A percentile compares a stretch with the other conserved stretches of the same genome.
These are phyloP conservation scores for Litoditis marina DNA, from an alignment of 2,888 invertebrate species.

Conservation along the genomic window DNA sequence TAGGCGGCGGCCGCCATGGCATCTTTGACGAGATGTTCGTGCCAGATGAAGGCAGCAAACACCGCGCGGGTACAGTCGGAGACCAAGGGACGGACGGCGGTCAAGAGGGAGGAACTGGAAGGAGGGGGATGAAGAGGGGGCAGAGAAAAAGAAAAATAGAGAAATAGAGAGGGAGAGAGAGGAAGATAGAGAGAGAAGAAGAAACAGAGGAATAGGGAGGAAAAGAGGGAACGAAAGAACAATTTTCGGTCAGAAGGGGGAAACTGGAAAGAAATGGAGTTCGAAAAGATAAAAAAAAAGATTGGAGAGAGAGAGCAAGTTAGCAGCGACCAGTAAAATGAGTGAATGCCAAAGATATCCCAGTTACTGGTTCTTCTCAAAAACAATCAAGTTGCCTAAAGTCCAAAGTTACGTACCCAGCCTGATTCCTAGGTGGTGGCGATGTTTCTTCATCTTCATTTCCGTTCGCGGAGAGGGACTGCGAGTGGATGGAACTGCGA, in stretches of 20 bases:
- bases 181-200: not conserved
- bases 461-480: slow-evolving; percentile 41
- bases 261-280: not conserved
- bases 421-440: slow-evolving; percentile 7
- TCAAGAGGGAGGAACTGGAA: not conserved
- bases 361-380: too few relatives aligned
- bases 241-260: not conserved
- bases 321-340: too few relatives aligned
- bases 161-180: too few relatives aligned
- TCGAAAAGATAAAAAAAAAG: too few relatives aligned
- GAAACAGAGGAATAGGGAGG: not conserved
- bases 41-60: slow-evolving; percentile 94
- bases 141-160: too few relatives aligned
- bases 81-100: slow-evolving; percentile 47
- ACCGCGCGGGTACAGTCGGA: slow-evolving; percentile 71
- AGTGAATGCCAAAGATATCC: too few relatives aligned
- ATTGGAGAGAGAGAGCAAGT: too few relatives aligned
- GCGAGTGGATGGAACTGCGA: slow-evolving; percentile 27
- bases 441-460: slow-evolving; percentile 42
- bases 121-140: not conserved
- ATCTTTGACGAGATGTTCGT: slow-evolving; percentile 93
- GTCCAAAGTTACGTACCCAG: too few relatives aligned
- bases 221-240: too few relatives aligned
- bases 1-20: slow-evolving; percentile 97
- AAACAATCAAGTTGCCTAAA: too few relatives aligned